Base-by-base conservation (phyloP, 2,113 vertebrate genomes). In the Pluvialis apricaria region DNA sequence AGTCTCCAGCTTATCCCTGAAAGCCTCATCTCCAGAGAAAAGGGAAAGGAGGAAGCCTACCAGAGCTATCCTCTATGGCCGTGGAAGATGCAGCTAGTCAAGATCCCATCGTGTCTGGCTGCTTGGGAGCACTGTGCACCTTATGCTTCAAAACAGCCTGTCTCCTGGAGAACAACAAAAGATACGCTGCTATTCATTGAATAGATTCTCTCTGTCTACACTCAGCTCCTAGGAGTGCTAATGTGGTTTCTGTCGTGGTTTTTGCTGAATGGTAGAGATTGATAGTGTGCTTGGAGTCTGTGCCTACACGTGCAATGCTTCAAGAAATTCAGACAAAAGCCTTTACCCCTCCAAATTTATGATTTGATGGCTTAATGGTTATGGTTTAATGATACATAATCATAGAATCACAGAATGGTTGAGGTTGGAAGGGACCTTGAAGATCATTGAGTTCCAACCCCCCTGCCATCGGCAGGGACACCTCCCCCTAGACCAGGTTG, bases 251-350 rank as follows among this genome's bases (percentile, higher is more conserved):
- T 38, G 13, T 38, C 38, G 1, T 29, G 15, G 3, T 10, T 60
- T 61, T 82, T 75, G 47, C 55, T 64, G 57, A 54, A 20, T 0
- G 2, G 6, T 32, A 18, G 7, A 8, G 12, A 15, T 15, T 3
- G 0, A 15, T 6, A 11, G 44, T 6, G 54, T 7, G 13, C 24
- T 38, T 5, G 0, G 76, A 26, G 55, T 13, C 47, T 45, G 22
- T 24, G 73, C n/a, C 51, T 51, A 9, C 13, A 2, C 0, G 2
- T 36, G 24, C 29, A 11, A 13, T 14, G 1, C 57, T 66, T 69
- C 73, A 49, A 6, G 58, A 51, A 32, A 49, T 61, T 73, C 76
- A 84, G 13, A 14, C 3, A 3, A 49, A 77, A 11, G 36, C 40
- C 34, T 76, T 75, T 5, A 19, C 13, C 69, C 24, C 9, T 44